These are phyloP conservation scores for Drosophila melanica DNA, from an alignment of 1,140 invertebrate species.

Conservation along the genomic window DNA sequence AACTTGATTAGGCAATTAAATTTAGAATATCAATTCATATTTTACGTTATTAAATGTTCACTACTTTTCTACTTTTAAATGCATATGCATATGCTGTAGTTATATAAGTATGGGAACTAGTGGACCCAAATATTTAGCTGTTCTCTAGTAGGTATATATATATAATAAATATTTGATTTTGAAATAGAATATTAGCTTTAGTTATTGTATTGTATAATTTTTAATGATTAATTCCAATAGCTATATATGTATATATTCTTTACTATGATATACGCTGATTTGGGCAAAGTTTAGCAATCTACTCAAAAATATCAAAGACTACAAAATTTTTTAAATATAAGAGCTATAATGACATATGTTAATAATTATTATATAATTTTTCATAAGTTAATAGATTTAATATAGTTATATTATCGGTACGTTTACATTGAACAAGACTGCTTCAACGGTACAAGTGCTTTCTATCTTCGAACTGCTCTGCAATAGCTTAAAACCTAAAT, in stretches of 20 bases:
- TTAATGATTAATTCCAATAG: not conserved
- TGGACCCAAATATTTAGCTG: conserved; percentile 58
- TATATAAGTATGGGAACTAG: conserved; percentile 33
- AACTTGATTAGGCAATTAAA: conserved; percentile 42
- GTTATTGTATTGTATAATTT: conserved; percentile 23
- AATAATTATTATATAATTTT: not conserved
- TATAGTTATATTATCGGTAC: not conserved
- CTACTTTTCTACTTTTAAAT: conserved; percentile 25
- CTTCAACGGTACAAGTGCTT: conserved; percentile 72
- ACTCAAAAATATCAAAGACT: conserved; percentile 18
- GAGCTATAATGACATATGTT: not conserved
- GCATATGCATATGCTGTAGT: conserved; percentile 13
- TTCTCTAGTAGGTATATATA: conserved; percentile 23
- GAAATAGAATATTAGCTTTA: conserved; percentile 28
- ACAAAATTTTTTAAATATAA: not conserved
- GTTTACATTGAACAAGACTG: conserved; percentile 5
- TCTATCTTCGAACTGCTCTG: conserved; percentile 65
- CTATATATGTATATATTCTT: not conserved
- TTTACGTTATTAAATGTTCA: conserved; percentile 9
- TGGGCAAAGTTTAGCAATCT: conserved; percentile 35
- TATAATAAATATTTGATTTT: conserved; percentile 2
- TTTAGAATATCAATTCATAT: conserved; percentile 37
- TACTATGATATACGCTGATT: conserved; percentile 27
- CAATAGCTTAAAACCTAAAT: conserved; percentile 57
- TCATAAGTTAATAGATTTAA: not conserved